Evolutionary conservation across 2,888 invertebrate genomes (phyloP).

Genomic region (Helleia helle): DNA sequence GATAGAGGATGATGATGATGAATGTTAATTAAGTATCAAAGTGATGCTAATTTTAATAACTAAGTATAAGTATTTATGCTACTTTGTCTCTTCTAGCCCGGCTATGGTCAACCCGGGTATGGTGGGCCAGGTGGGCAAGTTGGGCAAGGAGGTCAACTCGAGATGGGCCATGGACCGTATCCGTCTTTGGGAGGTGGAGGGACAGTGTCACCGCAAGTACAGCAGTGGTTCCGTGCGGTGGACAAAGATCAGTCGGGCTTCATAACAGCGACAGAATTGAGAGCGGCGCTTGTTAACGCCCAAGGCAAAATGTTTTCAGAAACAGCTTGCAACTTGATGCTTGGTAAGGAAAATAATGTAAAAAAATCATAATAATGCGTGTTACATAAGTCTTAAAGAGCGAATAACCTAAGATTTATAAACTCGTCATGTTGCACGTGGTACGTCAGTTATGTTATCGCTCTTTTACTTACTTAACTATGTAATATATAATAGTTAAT

Average conservation of each 20-base stretch:
- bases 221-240: slow-evolving; percentile 88
- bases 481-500: no score
- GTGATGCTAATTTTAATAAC: no score
- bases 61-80: no score
- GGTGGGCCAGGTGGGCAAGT: slow-evolving; percentile 24
- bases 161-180: slow-evolving; percentile 63
- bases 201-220: slow-evolving; percentile 79
- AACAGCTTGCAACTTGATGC: slow-evolving; percentile 89
- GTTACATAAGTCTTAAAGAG: no score
- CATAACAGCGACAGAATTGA: slow-evolving; percentile 84
- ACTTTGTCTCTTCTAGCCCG: slow-evolving; percentile 17
- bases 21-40: no score
- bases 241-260: slow-evolving; percentile 89
- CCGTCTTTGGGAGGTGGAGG: slow-evolving; percentile 67
- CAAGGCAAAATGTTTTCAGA: slow-evolving; percentile 89
- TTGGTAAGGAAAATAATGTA: slow-evolving; percentile 73
- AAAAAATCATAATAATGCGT: not conserved
- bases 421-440: no score
- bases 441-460: no score
- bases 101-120: slow-evolving; percentile 22
- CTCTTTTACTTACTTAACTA: no score
- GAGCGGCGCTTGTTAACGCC: slow-evolving; percentile 87
- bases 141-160: slow-evolving; percentile 34
- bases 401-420: no score
- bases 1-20: no score